Conservation (phyloP, 2,888 invertebrate genomes). For the Plagiodera versicolora region DNA sequence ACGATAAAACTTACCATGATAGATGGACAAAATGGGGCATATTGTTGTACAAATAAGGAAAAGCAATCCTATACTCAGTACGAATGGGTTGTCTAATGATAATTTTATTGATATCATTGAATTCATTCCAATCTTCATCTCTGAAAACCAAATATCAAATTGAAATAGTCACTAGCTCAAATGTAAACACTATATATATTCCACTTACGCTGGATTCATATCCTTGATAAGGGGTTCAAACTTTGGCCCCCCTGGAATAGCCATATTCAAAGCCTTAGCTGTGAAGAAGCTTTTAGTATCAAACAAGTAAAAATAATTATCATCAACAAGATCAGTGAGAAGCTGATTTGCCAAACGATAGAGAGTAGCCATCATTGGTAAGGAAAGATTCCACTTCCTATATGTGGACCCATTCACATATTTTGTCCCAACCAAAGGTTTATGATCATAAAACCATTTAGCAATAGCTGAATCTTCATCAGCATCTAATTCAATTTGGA, state of each 20-base stretch:
- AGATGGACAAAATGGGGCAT: conserved; percentile 98
- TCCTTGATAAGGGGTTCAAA: conserved; percentile 99
- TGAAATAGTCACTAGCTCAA: too few relatives aligned
- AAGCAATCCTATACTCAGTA: conserved; percentile 99
- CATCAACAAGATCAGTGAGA: conserved; percentile 95
- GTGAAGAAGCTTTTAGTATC: conserved; percentile 99
- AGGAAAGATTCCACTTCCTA: conserved; percentile 90
- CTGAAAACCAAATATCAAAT: conserved; percentile 55
- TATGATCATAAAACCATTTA: conserved; percentile 99
- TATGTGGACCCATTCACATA: conserved; percentile 97
- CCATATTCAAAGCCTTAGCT: conserved; percentile 98
- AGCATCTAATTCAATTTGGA: conserved; percentile 95
- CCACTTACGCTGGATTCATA: conserved; percentile 82
- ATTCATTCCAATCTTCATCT: conserved; percentile 99
- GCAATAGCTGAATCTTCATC: conserved; percentile 90
- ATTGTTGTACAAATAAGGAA: conserved; percentile 98
- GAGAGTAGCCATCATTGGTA: conserved; percentile 97
- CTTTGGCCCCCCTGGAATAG: conserved; percentile 99
- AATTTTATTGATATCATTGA: conserved; percentile 99
- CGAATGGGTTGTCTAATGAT: conserved; percentile 98
- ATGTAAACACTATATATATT: too few relatives aligned
- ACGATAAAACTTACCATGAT: conserved; percentile 78
- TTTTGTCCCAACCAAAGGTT: conserved; percentile 88
- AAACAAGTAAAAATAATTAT: conserved; percentile 98
- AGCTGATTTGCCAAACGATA: conserved; percentile 98